Conservation (phyloP, 2,113 vertebrate species). For the human region GRCh38 chr4:146917001-146917500, state of each 20-base stretch:
- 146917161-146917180: constrained; percentile 10
- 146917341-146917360: neutral
- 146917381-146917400: neutral
- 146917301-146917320: neutral
- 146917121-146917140: neutral
- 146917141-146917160: neutral
- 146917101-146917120: neutral
- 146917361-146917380: neutral
- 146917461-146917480: neutral
- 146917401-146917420: neutral
- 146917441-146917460: neutral
- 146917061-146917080: neutral
- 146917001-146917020: constrained; percentile 7
- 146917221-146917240: constrained; percentile 44
- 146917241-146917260: constrained; percentile 10
- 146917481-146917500: neutral
- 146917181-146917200: neutral
- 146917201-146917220: neutral
- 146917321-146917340: neutral
- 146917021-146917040: neutral
- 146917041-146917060: constrained; percentile 4
- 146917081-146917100: neutral
- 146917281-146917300: constrained; percentile 8
- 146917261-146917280: constrained; percentile 29
- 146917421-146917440: constrained; percentile 20